Base-by-base conservation (phyloP, 1,140 invertebrate genomes). In the Atta texana region DNA sequence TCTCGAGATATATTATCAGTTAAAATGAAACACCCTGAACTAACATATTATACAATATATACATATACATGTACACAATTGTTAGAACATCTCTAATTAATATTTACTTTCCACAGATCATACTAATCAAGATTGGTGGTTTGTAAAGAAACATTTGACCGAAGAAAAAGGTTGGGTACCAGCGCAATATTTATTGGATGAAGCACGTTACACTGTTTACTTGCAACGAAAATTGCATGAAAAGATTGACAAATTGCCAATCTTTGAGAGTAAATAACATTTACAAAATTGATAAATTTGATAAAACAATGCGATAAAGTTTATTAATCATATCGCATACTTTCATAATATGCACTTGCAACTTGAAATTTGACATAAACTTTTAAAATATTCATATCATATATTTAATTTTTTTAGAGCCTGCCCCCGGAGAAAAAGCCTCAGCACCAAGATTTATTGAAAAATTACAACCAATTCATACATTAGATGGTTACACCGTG, bases 81-180 rank as follows among this genome's bases (percentile, higher is more conserved):
- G 8, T 3, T 12, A 44, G 10, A 44, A 44, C 28, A 49, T 39
- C 18, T 24, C 18, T 66, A 0, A 44, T 34, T 61, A 0, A 78
- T 34, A 53, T 71, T 81, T 57, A 44, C 0, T 84, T 72, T 74
- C 90, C 86, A 24, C 86, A 96, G 97, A 98, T 94, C 97, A 97
- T 80, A 97, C 97, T 61, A 98, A 97, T 91, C 94, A 95, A 86
- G 98, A 98, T 92, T 98, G 98, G 98, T 99, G 98, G 98, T 98
- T 98, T 93, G 98, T 99, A 0, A 97, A 97, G 88, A 99, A 99
- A 95, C 97, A 98, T 94, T 95, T 98, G 21, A 98, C 98, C 0
- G 97, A 98, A 93, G 98, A 99, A 95, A 98, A 97, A 92, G 98
- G 98, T 75, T 98, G 98, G 97, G 98, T 98, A 34, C 98, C 98